These are phyloP conservation scores for Agonum fuliginosum DNA, from an alignment of 2,888 invertebrate genomes.

Conservation along the genomic window DNA sequence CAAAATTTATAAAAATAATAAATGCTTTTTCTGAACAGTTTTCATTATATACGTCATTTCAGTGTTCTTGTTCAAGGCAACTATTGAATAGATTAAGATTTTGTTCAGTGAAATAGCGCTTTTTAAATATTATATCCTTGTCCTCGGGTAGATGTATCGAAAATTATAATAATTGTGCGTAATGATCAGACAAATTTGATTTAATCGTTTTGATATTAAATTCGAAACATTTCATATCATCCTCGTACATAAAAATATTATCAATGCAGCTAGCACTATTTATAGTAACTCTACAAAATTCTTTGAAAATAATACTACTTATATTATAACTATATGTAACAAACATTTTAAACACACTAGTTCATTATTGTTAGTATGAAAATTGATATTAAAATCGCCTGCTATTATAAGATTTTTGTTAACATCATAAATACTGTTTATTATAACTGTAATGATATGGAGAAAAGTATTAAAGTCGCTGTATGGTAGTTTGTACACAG, in stretches of 20 bases:
- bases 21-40: neutral
- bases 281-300: neutral
- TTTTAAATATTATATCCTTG: neutral
- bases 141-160: neutral
- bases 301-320: neutral
- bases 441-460: neutral
- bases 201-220: neutral
- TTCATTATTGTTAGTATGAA: neutral
- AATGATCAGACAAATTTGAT: neutral
- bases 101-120: too few species aligned
- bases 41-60: too few species aligned
- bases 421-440: neutral
- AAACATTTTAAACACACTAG: neutral
- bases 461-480: neutral
- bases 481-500: neutral
- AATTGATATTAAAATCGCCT: too few species aligned
- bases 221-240: neutral
- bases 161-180: neutral
- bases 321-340: neutral
- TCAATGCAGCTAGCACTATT: neutral
- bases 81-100: neutral
- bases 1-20: neutral
- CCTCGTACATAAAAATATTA: neutral
- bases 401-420: neutral
- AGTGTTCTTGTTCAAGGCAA: neutral